phyloP scores from a whole-genome alignment of 2,888 invertebrate genomes.

The Cotesia congregata region DNA sequence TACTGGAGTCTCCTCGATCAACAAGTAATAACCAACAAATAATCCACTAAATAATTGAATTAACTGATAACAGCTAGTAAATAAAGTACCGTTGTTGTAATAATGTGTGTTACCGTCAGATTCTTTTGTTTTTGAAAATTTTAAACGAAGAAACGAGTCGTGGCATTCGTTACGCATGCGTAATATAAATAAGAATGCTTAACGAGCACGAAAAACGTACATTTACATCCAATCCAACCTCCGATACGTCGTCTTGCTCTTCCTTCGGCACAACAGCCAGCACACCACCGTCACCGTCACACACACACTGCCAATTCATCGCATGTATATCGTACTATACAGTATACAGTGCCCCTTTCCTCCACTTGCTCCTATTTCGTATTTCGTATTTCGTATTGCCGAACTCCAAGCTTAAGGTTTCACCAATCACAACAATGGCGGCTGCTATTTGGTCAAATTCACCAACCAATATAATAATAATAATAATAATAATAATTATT shows the following conservation, averaged over 20 bases:
- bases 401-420: slow-evolving; percentile 34
- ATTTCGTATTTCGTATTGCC: not conserved
- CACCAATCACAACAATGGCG: slow-evolving; percentile 68
- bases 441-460: slow-evolving; percentile 60
- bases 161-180: slow-evolving; percentile 58
- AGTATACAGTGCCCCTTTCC: slow-evolving; percentile 7
- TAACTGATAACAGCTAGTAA: not conserved
- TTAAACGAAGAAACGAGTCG: slow-evolving; percentile 57
- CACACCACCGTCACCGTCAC: not conserved
- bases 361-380: not conserved
- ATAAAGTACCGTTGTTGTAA: slow-evolving; percentile 1
- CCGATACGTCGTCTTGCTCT: slow-evolving; percentile 52
- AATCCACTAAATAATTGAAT: no score
- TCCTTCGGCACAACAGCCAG: not conserved
- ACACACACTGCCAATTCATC: not conserved
- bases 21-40: no score
- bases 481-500: slow-evolving; percentile 3
- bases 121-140: slow-evolving; percentile 46
- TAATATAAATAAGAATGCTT: slow-evolving; percentile 57
- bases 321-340: not conserved
- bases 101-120: slow-evolving; percentile 2
- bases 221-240: no score
- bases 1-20: no score
- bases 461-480: slow-evolving; percentile 33
- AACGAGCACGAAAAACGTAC: not conserved